Conservation (phyloP, 2,888 invertebrate species). For the Epiblema foenella region DNA sequence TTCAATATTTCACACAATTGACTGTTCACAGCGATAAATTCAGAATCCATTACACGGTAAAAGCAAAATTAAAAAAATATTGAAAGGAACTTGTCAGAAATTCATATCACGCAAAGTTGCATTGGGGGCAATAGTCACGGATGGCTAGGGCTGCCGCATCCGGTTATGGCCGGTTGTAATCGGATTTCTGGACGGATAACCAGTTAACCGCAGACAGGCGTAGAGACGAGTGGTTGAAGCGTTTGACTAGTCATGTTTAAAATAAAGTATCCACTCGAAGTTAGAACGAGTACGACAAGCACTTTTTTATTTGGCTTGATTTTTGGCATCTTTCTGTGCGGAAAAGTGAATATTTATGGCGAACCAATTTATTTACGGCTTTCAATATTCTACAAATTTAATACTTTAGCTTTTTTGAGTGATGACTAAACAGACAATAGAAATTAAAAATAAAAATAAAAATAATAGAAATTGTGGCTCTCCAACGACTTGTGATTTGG, state of each 20-base stretch:
- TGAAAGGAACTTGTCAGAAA: slow-evolving; percentile 40
- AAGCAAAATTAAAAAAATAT: slow-evolving; percentile 31
- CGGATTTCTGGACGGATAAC: slow-evolving; percentile 38
- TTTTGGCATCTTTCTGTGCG: background rate
- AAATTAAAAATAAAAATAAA: too few relatives aligned
- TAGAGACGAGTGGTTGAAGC: slow-evolving; percentile 25
- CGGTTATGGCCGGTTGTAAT: slow-evolving; percentile 25
- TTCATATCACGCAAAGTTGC: slow-evolving; percentile 55
- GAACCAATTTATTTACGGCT: too few relatives aligned
- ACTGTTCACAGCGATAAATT: background rate
- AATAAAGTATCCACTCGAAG: background rate
- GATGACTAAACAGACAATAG: too few relatives aligned
- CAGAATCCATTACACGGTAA: slow-evolving; percentile 28
- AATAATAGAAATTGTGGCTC: too few relatives aligned
- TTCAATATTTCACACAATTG: slow-evolving; percentile 15
- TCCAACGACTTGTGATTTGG: too few relatives aligned
- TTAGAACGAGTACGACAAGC: background rate
- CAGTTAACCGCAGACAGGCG: slow-evolving; percentile 42
- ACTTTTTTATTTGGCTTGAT: background rate
- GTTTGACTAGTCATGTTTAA: slow-evolving; percentile 1
- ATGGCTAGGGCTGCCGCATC: slow-evolving; percentile 38
- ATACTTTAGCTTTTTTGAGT: too few relatives aligned
- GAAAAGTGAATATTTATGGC: background rate
- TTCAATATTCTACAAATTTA: too few relatives aligned
- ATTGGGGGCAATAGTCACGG: slow-evolving; percentile 59